A percentile compares a stretch with the other conserved stretches of the same genome.
phyloP scores from a whole-genome alignment of 2,797 vertebrate species.

The Betta splendens region DNA sequence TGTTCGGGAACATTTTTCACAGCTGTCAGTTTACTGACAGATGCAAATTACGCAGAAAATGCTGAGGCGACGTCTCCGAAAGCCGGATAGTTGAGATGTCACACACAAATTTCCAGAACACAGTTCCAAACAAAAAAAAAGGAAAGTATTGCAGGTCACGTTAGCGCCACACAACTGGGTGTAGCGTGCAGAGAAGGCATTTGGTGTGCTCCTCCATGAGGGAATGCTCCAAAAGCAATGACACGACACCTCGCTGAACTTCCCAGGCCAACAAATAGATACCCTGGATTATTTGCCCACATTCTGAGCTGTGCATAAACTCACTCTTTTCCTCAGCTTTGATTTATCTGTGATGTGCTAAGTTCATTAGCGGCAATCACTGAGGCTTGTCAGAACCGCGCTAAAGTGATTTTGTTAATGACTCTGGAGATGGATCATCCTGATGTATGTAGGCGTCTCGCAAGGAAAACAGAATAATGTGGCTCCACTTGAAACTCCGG shows the following conservation, averaged over 20 bases:
- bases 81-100: conserved; percentile 16
- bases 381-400: conserved; percentile 78
- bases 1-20: conserved; percentile 60
- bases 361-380: conserved; percentile 81
- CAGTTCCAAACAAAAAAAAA: background rate
- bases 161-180: conserved; percentile 12
- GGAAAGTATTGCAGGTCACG: conserved; percentile 16
- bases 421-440: conserved; percentile 80
- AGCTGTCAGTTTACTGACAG: conserved; percentile 57
- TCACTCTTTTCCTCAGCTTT: conserved; percentile 62
- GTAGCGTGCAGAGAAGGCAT: conserved; percentile 22
- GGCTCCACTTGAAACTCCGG: conserved; percentile 56
- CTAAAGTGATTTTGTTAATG: conserved; percentile 81
- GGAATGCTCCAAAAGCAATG: conserved; percentile 19
- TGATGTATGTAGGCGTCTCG: conserved; percentile 76
- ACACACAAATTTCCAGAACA: conserved; percentile 18
- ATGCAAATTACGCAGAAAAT: conserved; percentile 64
- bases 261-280: conserved; percentile 30
- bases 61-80: conserved; percentile 24
- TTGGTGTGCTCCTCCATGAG: conserved; percentile 2
- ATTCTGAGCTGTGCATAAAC: conserved; percentile 53
- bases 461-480: conserved; percentile 73
- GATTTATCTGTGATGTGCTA: conserved; percentile 81
- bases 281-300: conserved; percentile 48
- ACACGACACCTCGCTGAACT: conserved; percentile 24